Percentiles rank a stretch among this genome's conserved stretches.
phyloP scores from a whole-genome alignment of 1,140 invertebrate genomes.

The Elymnias hypermnestra region DNA sequence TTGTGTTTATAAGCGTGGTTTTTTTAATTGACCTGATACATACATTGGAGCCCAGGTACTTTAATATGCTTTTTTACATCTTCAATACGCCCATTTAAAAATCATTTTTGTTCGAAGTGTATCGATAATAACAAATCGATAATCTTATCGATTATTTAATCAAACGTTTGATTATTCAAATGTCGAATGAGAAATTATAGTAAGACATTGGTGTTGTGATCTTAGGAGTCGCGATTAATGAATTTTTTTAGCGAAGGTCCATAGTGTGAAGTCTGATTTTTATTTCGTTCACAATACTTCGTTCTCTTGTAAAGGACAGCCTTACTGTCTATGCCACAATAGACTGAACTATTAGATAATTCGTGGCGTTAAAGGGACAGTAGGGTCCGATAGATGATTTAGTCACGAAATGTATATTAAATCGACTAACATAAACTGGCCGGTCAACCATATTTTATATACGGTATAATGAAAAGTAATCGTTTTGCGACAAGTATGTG shows the following conservation, averaged over 20 bases:
- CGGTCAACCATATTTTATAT: too few species aligned
- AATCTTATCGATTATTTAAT: too few species aligned
- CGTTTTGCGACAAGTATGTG: too few species aligned
- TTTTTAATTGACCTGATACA: too few species aligned
- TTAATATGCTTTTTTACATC: too few species aligned
- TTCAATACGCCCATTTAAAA: too few species aligned
- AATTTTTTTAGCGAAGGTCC: constrained; percentile 36
- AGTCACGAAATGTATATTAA: neutral
- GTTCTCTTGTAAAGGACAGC: constrained; percentile 1
- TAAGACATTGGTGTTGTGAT: constrained; percentile 1
- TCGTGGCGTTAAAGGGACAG: constrained; percentile 7
- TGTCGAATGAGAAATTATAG: neutral
- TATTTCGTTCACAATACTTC: constrained; percentile 21
- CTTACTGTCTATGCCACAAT: constrained; percentile 10
- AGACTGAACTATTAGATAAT: constrained; percentile 27
- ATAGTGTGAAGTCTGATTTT: constrained; percentile 55
- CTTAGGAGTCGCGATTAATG: constrained; percentile 12
- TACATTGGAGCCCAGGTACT: too few species aligned
- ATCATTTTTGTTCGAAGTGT: too few species aligned
- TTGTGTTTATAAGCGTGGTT: too few species aligned
- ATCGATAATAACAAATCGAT: too few species aligned
- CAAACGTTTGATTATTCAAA: too few species aligned
- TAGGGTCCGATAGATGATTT: neutral
- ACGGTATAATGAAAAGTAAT: too few species aligned
- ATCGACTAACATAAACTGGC: neutral